Evolutionary conservation across 2,113 vertebrate genomes (phyloP), one percentile per base, ranked within the genome.

Genomic region (Tinamus guttatus): DNA sequence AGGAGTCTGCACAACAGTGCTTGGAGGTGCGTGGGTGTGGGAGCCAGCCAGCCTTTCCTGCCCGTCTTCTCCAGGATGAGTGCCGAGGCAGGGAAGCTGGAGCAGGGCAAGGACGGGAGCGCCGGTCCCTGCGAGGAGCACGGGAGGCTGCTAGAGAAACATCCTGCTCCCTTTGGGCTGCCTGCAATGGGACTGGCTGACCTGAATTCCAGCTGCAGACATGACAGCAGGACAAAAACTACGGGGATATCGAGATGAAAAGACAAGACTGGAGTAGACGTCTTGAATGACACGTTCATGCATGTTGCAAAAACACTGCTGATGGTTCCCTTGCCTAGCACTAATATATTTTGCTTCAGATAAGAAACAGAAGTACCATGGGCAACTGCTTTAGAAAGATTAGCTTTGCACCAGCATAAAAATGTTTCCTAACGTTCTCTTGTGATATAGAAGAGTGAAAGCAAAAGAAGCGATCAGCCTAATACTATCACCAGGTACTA

Each of bases 1-100:
- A 92, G 64, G 59, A 96, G 63, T 19, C 56, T 43, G 63, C 56
- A 43, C 20, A 16, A 63, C 77, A 43, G 71, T 70, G 73, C 54
- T 20, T 82, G 87, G 76, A 80, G 85, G 73, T 4, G 28, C 41
- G 94, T 93, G 94, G 90, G 88, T 75, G 92, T 95, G 85, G 47
- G 92, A 97, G 85, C 80, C 69, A 8, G 2, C 3, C 88, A 95
- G 59, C 69, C 67, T 96, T 92, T 90, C 88, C 25, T 11, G 63
- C 69, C 7, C 2, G 49, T 24, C 70, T 76, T 79, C 76, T 86
- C 83, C 0, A 0, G 0, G 2, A 62, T 95, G 93, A 95, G 49
- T 96, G 95, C 93, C 56, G 9, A 54, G 77, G 80, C 87, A 84
- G 69, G 17, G 40, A 89, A 34, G 36, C 49, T 65, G 47, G 84